These are phyloP conservation scores for Albula goreensis DNA, from an alignment of 2,113 vertebrate species.

Conservation along the genomic window DNA sequence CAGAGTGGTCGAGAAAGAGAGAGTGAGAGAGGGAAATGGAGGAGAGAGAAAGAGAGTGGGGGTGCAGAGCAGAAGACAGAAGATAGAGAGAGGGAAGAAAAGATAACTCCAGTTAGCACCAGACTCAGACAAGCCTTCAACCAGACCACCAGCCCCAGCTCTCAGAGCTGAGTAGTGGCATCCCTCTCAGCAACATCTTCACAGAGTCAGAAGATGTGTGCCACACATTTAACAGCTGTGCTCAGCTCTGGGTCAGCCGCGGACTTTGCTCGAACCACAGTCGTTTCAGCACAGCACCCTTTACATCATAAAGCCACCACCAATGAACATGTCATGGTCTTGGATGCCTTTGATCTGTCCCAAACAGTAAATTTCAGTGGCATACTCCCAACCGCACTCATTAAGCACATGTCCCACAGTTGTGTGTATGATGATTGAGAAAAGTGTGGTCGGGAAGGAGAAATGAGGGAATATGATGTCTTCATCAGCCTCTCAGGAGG, in stretches of 20 bases:
- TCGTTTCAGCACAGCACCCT: background rate
- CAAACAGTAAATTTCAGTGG: conserved; percentile 26
- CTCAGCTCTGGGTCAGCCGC: too few relatives aligned
- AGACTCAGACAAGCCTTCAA: too few relatives aligned
- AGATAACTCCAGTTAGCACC: too few relatives aligned
- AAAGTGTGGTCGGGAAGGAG: background rate
- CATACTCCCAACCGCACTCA: background rate
- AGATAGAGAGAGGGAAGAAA: too few relatives aligned
- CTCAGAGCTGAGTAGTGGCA: background rate
- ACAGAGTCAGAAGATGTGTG: background rate
- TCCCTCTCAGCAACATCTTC: background rate
- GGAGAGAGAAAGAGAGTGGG: background rate
- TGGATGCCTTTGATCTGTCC: conserved; percentile 1
- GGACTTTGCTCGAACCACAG: conserved; percentile 8
- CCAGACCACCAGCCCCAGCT: background rate
- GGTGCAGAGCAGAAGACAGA: too few relatives aligned
- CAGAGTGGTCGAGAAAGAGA: background rate
- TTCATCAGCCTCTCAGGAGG: background rate
- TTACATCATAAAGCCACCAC: background rate
- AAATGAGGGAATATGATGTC: background rate
- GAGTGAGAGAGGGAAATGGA: background rate
- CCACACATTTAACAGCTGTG: background rate
- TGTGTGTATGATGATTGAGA: background rate
- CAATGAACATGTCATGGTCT: conserved; percentile 3
- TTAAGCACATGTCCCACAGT: conserved; percentile 8